phyloP scores from a whole-genome alignment of 2,797 vertebrate species.

The Anguilla pacifica region DNA sequence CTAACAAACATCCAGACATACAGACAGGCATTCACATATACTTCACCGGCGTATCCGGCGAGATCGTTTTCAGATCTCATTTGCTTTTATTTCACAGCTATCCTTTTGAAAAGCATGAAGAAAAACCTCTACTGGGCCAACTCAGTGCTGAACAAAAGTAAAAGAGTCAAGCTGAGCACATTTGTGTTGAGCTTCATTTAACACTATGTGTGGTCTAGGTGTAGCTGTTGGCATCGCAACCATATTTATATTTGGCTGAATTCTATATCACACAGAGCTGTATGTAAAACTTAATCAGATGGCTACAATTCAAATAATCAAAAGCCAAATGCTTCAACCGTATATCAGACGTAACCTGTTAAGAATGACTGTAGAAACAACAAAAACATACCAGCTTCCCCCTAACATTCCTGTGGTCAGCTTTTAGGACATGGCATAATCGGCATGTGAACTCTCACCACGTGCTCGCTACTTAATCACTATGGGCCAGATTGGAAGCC shows the following conservation, averaged over 20 bases:
- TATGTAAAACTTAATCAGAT: neutral
- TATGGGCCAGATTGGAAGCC: neutral
- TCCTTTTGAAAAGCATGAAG: neutral
- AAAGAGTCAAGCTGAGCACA: neutral
- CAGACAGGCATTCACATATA: neutral
- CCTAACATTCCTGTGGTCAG: neutral
- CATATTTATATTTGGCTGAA: neutral
- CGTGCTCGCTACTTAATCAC: neutral
- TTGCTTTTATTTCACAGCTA: neutral
- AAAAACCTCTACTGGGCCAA: neutral
- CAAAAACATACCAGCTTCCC: neutral
- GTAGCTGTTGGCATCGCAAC: neutral
- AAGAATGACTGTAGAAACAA: neutral
- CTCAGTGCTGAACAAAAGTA: neutral
- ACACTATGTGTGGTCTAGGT: neutral
- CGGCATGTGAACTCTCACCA: neutral
- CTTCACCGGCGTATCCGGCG: neutral
- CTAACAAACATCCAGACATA: neutral
- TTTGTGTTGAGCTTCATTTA: neutral
- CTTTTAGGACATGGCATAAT: neutral
- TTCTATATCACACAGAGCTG: neutral
- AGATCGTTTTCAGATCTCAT: neutral
- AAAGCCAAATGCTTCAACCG: neutral
- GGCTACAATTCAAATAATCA: neutral
- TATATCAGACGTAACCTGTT: neutral